phyloP scores from a whole-genome alignment of 2,888 invertebrate species.

The Cephonodes hylas region DNA sequence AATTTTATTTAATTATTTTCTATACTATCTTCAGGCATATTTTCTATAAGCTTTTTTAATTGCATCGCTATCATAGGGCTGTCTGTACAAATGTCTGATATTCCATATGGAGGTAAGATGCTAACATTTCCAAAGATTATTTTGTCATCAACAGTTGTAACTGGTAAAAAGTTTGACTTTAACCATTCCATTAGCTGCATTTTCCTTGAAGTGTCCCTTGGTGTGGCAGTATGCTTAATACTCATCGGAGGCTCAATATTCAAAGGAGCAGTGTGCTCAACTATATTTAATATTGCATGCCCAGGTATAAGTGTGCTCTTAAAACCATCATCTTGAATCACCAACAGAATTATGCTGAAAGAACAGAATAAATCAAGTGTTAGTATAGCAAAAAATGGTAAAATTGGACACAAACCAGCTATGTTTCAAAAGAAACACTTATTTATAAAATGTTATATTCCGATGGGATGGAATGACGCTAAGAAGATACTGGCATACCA shows the following conservation, averaged over 20 bases:
- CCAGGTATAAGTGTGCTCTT: slow-evolving; percentile 59
- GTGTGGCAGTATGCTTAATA: slow-evolving; percentile 24
- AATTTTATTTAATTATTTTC: background rate
- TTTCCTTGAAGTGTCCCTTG: slow-evolving; percentile 43
- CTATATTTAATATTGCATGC: slow-evolving; percentile 52
- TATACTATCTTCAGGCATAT: slow-evolving; percentile 46
- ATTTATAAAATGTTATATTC: no score
- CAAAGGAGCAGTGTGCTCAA: slow-evolving; percentile 26
- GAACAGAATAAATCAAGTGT: slow-evolving; percentile 11
- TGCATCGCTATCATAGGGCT: slow-evolving; percentile 61
- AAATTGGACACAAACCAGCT: no score
- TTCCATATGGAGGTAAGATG: slow-evolving; percentile 58
- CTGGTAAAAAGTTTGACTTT: slow-evolving; percentile 55
- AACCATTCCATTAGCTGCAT: slow-evolving; percentile 57
- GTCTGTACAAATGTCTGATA: slow-evolving; percentile 57
- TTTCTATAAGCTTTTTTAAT: slow-evolving; percentile 56
- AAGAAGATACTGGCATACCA: no score
- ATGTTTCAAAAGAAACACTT: no score
- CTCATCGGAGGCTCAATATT: slow-evolving; percentile 34
- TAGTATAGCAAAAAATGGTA: background rate
- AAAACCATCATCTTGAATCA: slow-evolving; percentile 41
- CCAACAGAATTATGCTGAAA: slow-evolving; percentile 63
- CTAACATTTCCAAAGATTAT: slow-evolving; percentile 57
- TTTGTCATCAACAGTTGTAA: slow-evolving; percentile 51
- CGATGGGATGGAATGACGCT: no score